Conservation (phyloP, 2,888 invertebrate genomes). For the Strigamia maritima region DNA sequence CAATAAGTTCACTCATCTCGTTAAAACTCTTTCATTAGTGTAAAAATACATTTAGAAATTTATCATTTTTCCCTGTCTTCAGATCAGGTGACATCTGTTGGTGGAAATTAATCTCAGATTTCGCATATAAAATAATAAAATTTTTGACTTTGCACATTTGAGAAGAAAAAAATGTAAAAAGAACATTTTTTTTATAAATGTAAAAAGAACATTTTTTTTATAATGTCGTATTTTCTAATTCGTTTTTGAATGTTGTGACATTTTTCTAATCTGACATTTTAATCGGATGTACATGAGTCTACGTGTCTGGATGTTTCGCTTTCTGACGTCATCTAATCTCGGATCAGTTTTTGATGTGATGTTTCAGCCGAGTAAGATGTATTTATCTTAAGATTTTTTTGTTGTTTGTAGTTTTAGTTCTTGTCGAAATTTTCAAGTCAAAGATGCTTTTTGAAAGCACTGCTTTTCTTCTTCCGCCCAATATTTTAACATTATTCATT, state of each 20-base stretch:
- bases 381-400: neutral
- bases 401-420: neutral
- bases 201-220: neutral
- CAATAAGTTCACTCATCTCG: neutral
- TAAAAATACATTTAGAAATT: neutral
- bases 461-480: neutral
- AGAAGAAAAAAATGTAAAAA: neutral
- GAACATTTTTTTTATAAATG: neutral
- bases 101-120: neutral
- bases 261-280: neutral
- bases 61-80: neutral
- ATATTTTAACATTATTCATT: slow-evolving; percentile 21
- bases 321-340: slow-evolving; percentile 26
- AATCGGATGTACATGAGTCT: neutral
- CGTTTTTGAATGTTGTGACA: slow-evolving; percentile 9
- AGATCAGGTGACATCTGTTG: neutral
- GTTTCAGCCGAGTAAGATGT: neutral
- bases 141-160: neutral
- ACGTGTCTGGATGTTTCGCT: neutral
- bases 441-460: neutral
- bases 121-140: neutral
- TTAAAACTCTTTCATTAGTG: neutral
- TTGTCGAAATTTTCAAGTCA: neutral
- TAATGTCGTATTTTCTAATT: neutral
- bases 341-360: slow-evolving; percentile 29